Evolutionary conservation across 1,140 invertebrate genomes (phyloP), one percentile per base, ranked within the genome.

Genomic region (Periplaneta americana): DNA sequence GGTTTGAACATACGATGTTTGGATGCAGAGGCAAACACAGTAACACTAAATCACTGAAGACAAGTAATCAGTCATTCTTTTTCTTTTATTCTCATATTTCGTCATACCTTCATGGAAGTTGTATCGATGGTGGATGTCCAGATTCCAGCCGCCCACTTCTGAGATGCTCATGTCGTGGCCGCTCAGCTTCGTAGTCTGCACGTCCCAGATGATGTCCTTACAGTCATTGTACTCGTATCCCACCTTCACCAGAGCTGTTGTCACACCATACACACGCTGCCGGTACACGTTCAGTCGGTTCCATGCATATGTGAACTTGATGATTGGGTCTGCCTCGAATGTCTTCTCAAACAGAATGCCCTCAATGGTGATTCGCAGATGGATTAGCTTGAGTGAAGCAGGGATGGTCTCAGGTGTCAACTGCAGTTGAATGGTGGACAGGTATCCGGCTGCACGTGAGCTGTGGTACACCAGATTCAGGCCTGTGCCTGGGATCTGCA

Each of bases 241-340:
- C 22, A 99, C 97, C 89, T 96, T 97, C 0, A 99, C 97, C 88
- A 96, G 91, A 4, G 96, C 96, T 1, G 95, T 97, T 0, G 96
- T 97, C 0, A 97, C 95, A 0, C 96, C 96, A 85, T 97, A 97
- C 34, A 99, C 97, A 81, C 97, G 92, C 89, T 99, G 98, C 36
- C 96, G 92, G 86, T 99, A 99, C n/a, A 98, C 97, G 87, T 99
- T 99, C 3, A 97, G 89, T 82, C 97, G 91, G 86, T 99, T 98
- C 98, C 98, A 99, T 0, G 97, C 94, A 86, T 98, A 99, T 0
- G 97, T 98, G 86, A 97, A 98, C 87, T 98, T 98, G 75, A 99
- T 97, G 15, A 96, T 93, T 2, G 97, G 96, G 89, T 98, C 97
- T 0, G 98, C 98, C 88, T 99, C 98, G 86, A 99, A 98, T 0